A percentile compares a stretch with the other conserved stretches of the same genome.
Conservation (phyloP, 2,113 vertebrate species). For the Festucalex cinctus region DNA sequence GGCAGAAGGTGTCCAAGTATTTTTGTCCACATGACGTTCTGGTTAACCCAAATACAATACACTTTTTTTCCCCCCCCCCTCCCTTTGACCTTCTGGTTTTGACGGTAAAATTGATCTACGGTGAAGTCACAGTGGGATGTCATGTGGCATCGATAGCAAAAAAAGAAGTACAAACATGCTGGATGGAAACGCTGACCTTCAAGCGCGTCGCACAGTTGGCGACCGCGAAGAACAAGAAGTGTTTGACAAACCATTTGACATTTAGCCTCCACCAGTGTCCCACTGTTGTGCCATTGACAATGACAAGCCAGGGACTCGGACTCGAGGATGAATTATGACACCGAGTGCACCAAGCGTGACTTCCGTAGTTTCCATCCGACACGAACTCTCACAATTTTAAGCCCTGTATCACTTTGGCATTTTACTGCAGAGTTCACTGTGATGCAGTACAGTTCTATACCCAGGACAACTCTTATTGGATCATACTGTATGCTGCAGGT, state of each 20-base stretch:
- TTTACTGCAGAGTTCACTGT: no score
- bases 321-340: neutral
- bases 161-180: conserved; percentile 30
- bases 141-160: conserved; percentile 11
- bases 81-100: conserved; percentile 37
- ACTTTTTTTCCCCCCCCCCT: neutral
- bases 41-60: neutral
- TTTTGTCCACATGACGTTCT: neutral
- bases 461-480: neutral
- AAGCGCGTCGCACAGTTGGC: conserved; percentile 9
- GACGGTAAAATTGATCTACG: conserved; percentile 35
- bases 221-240: conserved; percentile 15
- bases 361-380: neutral
- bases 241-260: conserved; percentile 20
- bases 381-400: no score
- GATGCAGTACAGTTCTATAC: no score
- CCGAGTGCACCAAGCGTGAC: neutral
- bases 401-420: neutral
- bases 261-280: neutral
- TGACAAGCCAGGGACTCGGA: neutral
- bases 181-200: conserved; percentile 39
- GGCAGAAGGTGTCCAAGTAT: neutral
- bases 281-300: neutral
- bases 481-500: neutral
- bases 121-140: conserved; percentile 25